A percentile compares a stretch with the other conserved stretches of the same genome.
Conservation (phyloP, 2,113 vertebrate species). For the Chlorodrepanis virens region DNA sequence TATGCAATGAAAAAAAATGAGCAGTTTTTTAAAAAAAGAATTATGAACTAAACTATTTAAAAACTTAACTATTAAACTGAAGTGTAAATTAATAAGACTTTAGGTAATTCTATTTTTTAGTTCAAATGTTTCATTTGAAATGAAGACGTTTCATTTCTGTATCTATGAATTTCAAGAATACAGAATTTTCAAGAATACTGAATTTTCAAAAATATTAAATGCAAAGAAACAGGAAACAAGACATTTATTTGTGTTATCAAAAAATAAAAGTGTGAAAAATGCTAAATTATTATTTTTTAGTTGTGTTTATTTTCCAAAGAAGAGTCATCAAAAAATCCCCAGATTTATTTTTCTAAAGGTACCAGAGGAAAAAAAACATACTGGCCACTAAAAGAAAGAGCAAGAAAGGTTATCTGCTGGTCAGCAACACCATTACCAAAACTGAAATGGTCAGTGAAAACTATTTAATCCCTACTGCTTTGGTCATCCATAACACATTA, state of each 20-base stretch:
- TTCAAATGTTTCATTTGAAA: neutral
- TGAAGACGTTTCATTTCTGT: neutral
- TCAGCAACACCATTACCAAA: neutral
- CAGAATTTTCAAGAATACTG: neutral
- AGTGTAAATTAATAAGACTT: neutral
- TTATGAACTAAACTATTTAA: neutral
- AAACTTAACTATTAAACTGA: neutral
- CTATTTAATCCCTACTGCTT: neutral
- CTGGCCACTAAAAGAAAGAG: neutral
- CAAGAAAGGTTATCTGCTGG: neutral
- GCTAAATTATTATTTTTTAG: neutral
- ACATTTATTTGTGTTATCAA: neutral
- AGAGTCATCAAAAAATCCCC: neutral
- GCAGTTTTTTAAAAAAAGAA: neutral
- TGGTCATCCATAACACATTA: neutral
- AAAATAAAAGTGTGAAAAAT: neutral
- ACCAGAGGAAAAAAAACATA: neutral
- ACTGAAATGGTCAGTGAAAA: neutral
- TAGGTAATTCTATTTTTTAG: neutral
- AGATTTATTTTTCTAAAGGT: neutral
- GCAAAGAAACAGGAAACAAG: neutral
- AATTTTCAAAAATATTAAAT: neutral
- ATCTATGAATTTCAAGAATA: neutral
- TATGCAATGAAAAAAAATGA: neutral
- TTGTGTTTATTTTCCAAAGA: neutral